Evolutionary conservation across 2,888 invertebrate genomes (phyloP).

Genomic region (Eupithecia dodoneata): DNA sequence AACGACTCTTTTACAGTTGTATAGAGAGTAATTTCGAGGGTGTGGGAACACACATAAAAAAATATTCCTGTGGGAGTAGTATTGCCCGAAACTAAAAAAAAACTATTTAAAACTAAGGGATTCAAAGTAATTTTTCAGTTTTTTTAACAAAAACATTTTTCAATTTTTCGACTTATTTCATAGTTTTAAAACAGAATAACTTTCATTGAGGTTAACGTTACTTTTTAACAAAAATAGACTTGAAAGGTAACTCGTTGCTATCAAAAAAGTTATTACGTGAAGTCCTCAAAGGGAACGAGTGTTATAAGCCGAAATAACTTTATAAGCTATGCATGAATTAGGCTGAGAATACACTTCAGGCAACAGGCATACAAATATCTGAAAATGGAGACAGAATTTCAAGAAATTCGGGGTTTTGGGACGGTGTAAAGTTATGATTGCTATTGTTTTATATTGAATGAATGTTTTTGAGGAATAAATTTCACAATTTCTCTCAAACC

Average conservation of each 20-base stretch:
- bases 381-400: slow-evolving; percentile 1
- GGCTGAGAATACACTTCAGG: slow-evolving; percentile 23
- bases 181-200: too few relatives aligned
- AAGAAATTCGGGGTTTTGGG: background rate
- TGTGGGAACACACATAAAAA: too few relatives aligned
- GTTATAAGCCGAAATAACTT: slow-evolving; percentile 22
- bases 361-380: slow-evolving; percentile 21
- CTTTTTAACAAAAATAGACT: background rate
- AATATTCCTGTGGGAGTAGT: too few relatives aligned
- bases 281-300: slow-evolving; percentile 22
- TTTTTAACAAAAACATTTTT: too few relatives aligned
- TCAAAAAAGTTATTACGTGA: slow-evolving; percentile 13
- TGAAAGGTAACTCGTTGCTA: slow-evolving; percentile 1
- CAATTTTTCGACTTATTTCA: too few relatives aligned
- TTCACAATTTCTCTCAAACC: background rate
- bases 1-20: too few relatives aligned
- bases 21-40: too few relatives aligned
- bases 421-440: slow-evolving; percentile 2
- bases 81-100: too few relatives aligned
- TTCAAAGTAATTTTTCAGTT: too few relatives aligned
- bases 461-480: background rate
- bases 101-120: too few relatives aligned
- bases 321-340: slow-evolving; percentile 35
- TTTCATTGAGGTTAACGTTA: too few relatives aligned
- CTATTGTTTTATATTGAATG: background rate